Percentiles rank a stretch among this genome's conserved stretches.
Conservation (phyloP, 2,113 vertebrate genomes). For the Myotis brandtii region DNA sequence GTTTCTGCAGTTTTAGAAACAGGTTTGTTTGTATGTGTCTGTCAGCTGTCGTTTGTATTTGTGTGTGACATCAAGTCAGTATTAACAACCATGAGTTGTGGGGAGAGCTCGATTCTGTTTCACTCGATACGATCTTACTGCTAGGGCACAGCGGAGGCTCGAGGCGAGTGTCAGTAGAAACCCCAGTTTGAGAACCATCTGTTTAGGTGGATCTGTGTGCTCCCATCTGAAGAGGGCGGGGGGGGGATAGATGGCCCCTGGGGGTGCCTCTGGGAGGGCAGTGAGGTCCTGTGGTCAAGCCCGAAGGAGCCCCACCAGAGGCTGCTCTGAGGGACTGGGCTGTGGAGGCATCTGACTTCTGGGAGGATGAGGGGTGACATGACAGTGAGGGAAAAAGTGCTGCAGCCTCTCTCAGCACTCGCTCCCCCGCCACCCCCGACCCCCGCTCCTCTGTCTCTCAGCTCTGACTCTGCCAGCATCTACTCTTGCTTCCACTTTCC, state of each 20-base stretch:
- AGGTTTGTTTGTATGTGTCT: background rate
- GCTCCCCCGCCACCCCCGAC: conserved; percentile 33
- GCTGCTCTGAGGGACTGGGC: background rate
- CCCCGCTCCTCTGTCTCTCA: conserved; percentile 68
- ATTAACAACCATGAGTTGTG: background rate
- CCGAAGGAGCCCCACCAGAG: background rate
- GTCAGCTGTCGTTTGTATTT: background rate
- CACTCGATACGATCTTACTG: background rate
- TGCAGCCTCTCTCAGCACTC: background rate
- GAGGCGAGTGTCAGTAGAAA: background rate
- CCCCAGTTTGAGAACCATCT: conserved; percentile 38
- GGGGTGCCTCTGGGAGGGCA: background rate
- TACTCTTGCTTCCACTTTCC: conserved; percentile 66
- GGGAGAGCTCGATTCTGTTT: background rate
- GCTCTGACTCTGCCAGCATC: conserved; percentile 69
- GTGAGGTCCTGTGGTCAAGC: background rate
- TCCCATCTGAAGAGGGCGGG: background rate
- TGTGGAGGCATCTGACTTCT: background rate
- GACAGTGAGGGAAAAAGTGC: conserved; percentile 22
- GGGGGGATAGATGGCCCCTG: background rate
- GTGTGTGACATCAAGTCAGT: background rate
- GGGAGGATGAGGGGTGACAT: conserved; percentile 36
- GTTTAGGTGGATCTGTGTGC: background rate
- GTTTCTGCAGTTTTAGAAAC: background rate
- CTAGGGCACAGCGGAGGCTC: background rate